A percentile compares a stretch with the other conserved stretches of the same genome.
Evolutionary conservation across 1,140 invertebrate genomes (phyloP).

Genomic region (Atta cephalotes): DNA sequence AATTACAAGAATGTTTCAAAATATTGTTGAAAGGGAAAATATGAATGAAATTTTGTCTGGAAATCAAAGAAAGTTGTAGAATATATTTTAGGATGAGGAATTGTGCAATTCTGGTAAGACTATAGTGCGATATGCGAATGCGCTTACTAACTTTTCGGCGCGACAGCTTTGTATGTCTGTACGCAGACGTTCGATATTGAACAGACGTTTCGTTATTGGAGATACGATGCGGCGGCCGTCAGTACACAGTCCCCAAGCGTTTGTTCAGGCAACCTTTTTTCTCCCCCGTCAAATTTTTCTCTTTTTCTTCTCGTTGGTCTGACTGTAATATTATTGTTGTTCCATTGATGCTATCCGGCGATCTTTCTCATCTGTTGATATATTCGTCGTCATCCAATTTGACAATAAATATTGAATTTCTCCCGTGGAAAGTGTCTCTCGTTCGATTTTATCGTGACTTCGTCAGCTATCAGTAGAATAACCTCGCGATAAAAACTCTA

Average conservation of each 20-base stretch:
- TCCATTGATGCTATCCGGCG: conserved; percentile 39
- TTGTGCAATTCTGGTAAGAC: not conserved
- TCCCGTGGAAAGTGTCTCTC: not conserved
- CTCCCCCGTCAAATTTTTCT: not conserved
- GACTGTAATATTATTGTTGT: conserved; percentile 56
- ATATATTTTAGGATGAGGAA: no score
- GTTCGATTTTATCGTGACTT: conserved; percentile 14
- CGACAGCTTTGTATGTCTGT: conserved; percentile 40
- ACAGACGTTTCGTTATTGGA: conserved; percentile 56
- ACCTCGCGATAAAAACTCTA: not conserved
- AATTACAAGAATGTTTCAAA: no score
- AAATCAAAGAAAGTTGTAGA: no score
- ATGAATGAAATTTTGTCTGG: no score
- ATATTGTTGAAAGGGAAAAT: no score
- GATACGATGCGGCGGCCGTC: conserved; percentile 46
- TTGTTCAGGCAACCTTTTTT: conserved; percentile 33
- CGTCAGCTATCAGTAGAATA: not conserved
- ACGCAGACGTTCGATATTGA: conserved; percentile 13
- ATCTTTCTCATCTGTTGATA: conserved; percentile 27
- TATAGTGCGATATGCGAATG: not conserved
- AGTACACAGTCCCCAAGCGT: conserved; percentile 56
- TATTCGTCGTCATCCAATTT: not conserved
- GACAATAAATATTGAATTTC: conserved; percentile 38
- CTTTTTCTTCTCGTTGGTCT: not conserved
- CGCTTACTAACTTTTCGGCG: not conserved